A percentile compares a stretch with the other conserved stretches of the same genome.
These are phyloP conservation scores for Grapholita molesta DNA, from an alignment of 1,140 invertebrate species.

Conservation along the genomic window DNA sequence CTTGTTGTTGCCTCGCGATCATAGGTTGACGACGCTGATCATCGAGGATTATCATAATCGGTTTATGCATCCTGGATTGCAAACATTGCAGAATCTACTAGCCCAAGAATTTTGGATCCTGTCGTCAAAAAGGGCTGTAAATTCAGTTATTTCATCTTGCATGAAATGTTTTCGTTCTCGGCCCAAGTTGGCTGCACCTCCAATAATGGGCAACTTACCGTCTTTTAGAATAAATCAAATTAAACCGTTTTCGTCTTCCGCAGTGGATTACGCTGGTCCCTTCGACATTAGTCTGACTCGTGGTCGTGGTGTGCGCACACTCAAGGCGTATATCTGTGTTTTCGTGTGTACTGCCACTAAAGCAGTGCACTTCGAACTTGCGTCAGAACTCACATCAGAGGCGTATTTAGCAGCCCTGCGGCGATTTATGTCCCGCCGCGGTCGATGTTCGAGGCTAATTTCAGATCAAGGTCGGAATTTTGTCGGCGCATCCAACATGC, in stretches of 20 bases:
- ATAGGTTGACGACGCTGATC: background rate
- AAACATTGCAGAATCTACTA: background rate
- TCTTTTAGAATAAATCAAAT: slow-evolving; percentile 29
- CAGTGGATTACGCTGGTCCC: slow-evolving; percentile 51
- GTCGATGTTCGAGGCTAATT: slow-evolving; percentile 24
- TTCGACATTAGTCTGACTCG: slow-evolving; percentile 29
- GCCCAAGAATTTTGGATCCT: background rate
- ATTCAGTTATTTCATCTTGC: background rate
- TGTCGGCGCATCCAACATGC: slow-evolving; percentile 19
- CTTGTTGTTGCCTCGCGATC: background rate
- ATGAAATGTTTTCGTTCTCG: background rate
- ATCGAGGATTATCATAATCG: background rate
- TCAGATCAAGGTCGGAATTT: slow-evolving; percentile 37
- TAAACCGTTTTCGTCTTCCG: slow-evolving; percentile 22
- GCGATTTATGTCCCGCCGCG: slow-evolving; percentile 40
- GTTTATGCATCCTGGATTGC: background rate
- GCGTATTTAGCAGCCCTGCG: slow-evolving; percentile 38
- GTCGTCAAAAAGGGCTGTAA: background rate
- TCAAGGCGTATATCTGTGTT: slow-evolving; percentile 49
- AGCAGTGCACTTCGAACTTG: slow-evolving; percentile 55
- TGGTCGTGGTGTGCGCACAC: slow-evolving; percentile 18
- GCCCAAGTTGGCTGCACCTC: background rate
- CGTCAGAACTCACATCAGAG: slow-evolving; percentile 40
- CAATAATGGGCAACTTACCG: slow-evolving; percentile 42
- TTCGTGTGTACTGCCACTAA: slow-evolving; percentile 55